These are phyloP conservation scores for Corvus cornix DNA, from an alignment of 2,113 vertebrate genomes.

Conservation along the genomic window DNA sequence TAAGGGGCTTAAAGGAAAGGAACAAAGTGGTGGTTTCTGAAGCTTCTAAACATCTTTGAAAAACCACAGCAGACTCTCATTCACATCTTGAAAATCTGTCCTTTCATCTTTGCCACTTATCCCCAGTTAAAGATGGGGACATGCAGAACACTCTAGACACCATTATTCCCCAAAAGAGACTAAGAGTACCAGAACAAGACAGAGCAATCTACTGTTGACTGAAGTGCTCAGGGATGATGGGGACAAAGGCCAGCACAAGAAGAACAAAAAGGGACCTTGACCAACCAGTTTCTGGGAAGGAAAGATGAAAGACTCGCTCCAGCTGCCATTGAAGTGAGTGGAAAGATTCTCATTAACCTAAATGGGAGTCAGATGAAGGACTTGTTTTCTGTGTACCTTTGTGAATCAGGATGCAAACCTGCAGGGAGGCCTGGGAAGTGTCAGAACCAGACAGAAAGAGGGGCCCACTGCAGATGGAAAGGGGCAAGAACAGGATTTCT, in stretches of 20 bases:
- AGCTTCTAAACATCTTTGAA: neutral
- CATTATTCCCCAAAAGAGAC: neutral
- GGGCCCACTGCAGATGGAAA: neutral
- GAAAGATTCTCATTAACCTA: neutral
- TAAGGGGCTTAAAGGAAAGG: neutral
- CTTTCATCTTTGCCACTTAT: slow-evolving; percentile 19
- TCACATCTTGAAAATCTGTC: neutral
- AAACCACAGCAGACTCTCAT: neutral
- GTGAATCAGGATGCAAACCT: neutral
- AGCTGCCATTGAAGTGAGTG: neutral
- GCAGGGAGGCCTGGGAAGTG: neutral
- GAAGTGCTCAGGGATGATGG: neutral
- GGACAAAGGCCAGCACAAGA: neutral
- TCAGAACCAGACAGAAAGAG: neutral
- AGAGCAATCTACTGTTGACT: neutral
- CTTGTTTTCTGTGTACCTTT: neutral
- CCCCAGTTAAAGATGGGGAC: neutral
- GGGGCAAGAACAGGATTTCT: neutral
- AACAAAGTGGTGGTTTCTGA: neutral
- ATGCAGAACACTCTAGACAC: neutral
- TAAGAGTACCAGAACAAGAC: neutral
- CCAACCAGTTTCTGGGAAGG: neutral
- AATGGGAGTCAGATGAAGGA: neutral
- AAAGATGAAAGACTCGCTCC: neutral
- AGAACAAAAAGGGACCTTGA: neutral